phyloP scores from a whole-genome alignment of 1,140 invertebrate species.

The Pseudomyrmex cubaensis region DNA sequence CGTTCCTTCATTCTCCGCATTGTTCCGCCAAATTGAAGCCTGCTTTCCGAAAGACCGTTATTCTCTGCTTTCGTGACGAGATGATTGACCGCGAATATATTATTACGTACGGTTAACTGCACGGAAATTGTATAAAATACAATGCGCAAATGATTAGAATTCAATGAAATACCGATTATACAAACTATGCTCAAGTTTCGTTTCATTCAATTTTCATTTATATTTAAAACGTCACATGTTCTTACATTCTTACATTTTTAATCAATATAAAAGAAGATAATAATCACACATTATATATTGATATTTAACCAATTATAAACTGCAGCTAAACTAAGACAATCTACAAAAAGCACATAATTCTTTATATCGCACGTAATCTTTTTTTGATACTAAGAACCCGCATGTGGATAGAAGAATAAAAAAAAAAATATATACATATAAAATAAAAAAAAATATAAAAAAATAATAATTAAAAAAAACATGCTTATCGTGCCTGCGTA shows the following conservation, averaged over 20 bases:
- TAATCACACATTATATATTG: not conserved
- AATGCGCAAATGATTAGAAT: not conserved
- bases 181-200: not conserved
- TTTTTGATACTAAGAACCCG: not conserved
- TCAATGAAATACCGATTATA: not conserved
- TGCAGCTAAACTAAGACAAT: not conserved
- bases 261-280: not conserved
- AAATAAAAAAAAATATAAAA: too few species aligned
- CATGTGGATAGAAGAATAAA: not conserved
- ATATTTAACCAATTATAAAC: not conserved
- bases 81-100: not conserved
- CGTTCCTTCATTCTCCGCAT: not conserved
- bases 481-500: constrained; percentile 45
- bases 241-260: not conserved
- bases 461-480: not conserved
- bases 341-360: not conserved
- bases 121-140: not conserved
- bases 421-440: too few species aligned
- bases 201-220: not conserved
- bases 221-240: not conserved
- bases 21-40: constrained; percentile 4
- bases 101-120: constrained; percentile 13
- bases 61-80: constrained; percentile 20
- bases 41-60: not conserved
- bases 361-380: constrained; percentile 16